A percentile compares a stretch with the other conserved stretches of the same genome.
phyloP scores from a whole-genome alignment of 2,113 vertebrate species.

The Gopherus evgoodei region DNA sequence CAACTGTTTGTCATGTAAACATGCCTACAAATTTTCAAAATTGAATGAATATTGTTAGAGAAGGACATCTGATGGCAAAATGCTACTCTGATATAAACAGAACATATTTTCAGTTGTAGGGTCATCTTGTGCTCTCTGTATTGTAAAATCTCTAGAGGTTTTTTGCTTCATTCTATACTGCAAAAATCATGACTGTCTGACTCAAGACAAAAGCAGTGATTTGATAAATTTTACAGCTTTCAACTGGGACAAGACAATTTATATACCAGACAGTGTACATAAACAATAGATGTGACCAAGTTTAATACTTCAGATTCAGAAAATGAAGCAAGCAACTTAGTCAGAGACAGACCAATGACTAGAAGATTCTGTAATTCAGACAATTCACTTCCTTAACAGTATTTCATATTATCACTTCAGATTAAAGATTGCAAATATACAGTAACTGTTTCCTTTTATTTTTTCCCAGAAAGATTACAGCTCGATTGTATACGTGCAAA shows the following conservation, averaged over 20 bases:
- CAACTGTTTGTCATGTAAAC: background rate
- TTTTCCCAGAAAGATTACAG: background rate
- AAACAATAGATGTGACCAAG: background rate
- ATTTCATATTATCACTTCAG: background rate
- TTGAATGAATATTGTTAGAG: background rate
- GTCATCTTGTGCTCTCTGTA: background rate
- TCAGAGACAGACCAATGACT: background rate
- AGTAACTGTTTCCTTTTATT: background rate
- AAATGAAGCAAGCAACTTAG: background rate
- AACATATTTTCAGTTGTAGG: background rate
- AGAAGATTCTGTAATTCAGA: background rate
- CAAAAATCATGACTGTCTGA: background rate
- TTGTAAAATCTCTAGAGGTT: background rate
- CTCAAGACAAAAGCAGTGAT: background rate
- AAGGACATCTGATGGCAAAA: background rate
- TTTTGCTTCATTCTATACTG: background rate
- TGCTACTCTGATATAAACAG: background rate
- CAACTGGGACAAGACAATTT: background rate
- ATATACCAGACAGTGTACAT: background rate
- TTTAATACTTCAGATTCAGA: background rate
- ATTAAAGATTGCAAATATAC: background rate
- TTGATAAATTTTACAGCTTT: background rate
- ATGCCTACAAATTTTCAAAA: background rate
- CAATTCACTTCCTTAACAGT: background rate
- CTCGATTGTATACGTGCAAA: background rate